Base-by-base conservation (phyloP, 2,797 vertebrate species). In the Phoeniculus purpureus region DNA sequence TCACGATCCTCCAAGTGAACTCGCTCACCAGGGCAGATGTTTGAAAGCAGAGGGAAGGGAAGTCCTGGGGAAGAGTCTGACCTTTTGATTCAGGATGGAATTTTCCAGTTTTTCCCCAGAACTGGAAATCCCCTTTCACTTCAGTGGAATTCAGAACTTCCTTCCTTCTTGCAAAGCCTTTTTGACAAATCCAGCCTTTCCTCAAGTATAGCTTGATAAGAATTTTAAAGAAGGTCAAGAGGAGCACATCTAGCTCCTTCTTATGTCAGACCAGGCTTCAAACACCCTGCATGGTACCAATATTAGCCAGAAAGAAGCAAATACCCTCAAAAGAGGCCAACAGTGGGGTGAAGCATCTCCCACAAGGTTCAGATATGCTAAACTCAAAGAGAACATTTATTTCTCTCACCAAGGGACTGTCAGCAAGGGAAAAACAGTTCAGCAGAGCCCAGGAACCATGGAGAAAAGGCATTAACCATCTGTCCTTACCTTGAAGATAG, bases 401-500 rank as follows among this genome's bases (percentile, higher is more conserved):
- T 19, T 0, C 7, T 10, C 43, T 15, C 48, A 29, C 9, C 20
- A 27, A 20, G 1, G 31, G 21, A 21, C 22, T 15, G 4, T 21
- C 62, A 65, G 26, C 45, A 67, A 64, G 40, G 23, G 22, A 43
- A 25, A 14, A 29, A 0, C 50, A 73, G 47, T 40, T 62, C 0
- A 10, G 1, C 13, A 4, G 19, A 45, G n/a, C 13, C 2, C 7
- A 9, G 7, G 4, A 52, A 3, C 1, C 13, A 4, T 1, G 1
- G 4, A 27, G 9, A 40, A 58, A 11, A 72, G 14, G 11, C 11
- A 23, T 1, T 12, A 29, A 7, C 3, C 6, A 3, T 8, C 50
- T 4, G n/a, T 4, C 5, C 87, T 54, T 95, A 99, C 99, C 98
- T 99, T 99, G 81, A 99, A 99, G 70, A 99, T 99, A 1, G 99